A percentile compares a stretch with the other conserved stretches of the same genome.
Conservation (phyloP, 2,888 invertebrate species). For the Trichopria drosophilae region DNA sequence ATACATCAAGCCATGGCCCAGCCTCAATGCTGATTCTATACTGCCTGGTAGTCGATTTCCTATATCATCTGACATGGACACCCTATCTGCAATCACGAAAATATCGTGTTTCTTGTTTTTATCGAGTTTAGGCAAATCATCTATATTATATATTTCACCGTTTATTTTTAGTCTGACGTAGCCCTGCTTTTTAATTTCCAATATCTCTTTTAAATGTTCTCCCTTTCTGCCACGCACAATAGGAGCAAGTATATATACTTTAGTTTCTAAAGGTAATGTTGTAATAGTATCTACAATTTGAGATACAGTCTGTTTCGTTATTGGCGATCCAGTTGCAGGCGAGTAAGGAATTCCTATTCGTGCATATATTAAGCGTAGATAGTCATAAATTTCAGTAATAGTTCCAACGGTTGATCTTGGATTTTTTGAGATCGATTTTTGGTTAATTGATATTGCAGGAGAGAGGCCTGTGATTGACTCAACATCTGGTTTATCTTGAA, state of each 20-base stretch:
- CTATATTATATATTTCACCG: slow-evolving; percentile 11
- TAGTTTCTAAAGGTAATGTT: slow-evolving; percentile 11
- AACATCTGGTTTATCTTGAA: slow-evolving; percentile 23
- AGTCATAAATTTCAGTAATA: slow-evolving; percentile 22
- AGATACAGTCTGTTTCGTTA: slow-evolving; percentile 15
- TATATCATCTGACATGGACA: slow-evolving; percentile 12
- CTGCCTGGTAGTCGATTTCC: slow-evolving; percentile 17
- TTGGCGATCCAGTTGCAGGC: slow-evolving; percentile 16
- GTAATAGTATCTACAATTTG: slow-evolving; percentile 18
- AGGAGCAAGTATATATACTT: slow-evolving; percentile 17
- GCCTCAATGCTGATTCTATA: slow-evolving; percentile 17
- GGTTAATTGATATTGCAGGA: slow-evolving; percentile 24
- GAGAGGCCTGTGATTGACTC: slow-evolving; percentile 24
- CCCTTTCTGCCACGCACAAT: slow-evolving; percentile 14
- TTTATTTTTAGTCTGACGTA: slow-evolving; percentile 12
- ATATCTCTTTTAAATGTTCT: slow-evolving; percentile 10
- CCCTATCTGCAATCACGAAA: slow-evolving; percentile 14
- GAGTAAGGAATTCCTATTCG: slow-evolving; percentile 17
- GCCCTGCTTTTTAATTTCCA: slow-evolving; percentile 13
- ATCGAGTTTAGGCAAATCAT: slow-evolving; percentile 16
- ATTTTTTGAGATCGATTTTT: slow-evolving; percentile 20
- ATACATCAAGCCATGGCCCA: slow-evolving; percentile 14
- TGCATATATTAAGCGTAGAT: slow-evolving; percentile 15
- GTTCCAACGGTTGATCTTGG: slow-evolving; percentile 24
- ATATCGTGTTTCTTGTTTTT: slow-evolving; percentile 19